Evolutionary conservation across 2,113 vertebrate genomes (phyloP).

Genomic region (Pterocles burchelli): DNA sequence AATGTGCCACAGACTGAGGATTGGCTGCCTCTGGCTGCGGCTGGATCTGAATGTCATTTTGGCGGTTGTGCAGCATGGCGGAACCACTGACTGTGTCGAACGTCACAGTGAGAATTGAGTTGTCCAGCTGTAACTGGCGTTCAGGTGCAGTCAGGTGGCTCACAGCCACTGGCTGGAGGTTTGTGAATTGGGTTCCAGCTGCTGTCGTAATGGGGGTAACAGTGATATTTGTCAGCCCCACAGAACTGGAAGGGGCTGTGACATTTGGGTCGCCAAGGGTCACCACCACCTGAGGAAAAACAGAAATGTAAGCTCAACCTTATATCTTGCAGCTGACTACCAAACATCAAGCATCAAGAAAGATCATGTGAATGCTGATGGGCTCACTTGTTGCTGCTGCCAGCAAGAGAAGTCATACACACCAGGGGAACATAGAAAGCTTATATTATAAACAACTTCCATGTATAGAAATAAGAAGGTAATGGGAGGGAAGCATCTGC

Average conservation of each 20-base stretch:
- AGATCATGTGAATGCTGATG: background rate
- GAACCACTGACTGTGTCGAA: conserved; percentile 93
- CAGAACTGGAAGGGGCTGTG: conserved; percentile 82
- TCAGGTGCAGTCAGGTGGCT: conserved; percentile 85
- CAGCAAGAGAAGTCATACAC: background rate
- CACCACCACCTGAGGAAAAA: conserved; percentile 88
- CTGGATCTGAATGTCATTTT: conserved; percentile 81
- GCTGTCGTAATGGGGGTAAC: conserved; percentile 89
- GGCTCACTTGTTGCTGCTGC: background rate
- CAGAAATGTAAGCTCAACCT: background rate
- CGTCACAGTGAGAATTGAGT: conserved; percentile 95
- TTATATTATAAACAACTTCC: background rate
- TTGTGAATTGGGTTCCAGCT: conserved; percentile 89
- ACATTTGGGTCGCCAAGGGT: conserved; percentile 85
- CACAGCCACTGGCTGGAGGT: conserved; percentile 90
- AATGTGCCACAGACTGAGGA: conserved; percentile 90
- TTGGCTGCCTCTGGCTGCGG: conserved; percentile 74
- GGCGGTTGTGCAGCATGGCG: conserved; percentile 90
- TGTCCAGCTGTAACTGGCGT: conserved; percentile 92
- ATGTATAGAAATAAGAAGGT: fast-evolving
- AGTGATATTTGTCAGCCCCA: conserved; percentile 91
- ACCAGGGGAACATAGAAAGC: background rate
- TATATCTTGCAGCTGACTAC: fast-evolving
- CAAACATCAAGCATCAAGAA: background rate
- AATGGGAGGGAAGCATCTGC: background rate